phyloP scores from a whole-genome alignment of 2,797 vertebrate genomes.

The Dipus sagitta region DNA sequence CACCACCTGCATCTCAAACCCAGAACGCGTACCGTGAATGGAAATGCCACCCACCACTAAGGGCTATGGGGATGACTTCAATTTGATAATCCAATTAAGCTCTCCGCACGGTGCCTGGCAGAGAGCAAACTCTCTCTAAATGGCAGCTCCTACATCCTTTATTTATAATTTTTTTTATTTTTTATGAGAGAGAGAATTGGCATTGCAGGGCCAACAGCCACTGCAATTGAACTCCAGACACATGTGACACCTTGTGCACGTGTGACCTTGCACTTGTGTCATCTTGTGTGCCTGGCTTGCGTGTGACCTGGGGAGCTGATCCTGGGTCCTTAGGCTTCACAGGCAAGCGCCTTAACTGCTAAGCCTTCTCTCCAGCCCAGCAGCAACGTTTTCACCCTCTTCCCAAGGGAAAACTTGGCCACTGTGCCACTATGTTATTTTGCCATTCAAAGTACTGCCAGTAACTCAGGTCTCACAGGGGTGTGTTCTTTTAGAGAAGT shows the following conservation, averaged over 20 bases:
- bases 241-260: too few relatives aligned
- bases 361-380: too few relatives aligned
- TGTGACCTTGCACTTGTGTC: too few relatives aligned
- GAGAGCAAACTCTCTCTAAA: neutral
- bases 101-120: neutral
- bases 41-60: neutral
- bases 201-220: too few relatives aligned
- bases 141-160: neutral
- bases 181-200: too few relatives aligned
- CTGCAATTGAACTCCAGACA: too few relatives aligned
- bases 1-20: neutral
- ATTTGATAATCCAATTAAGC: constrained; percentile 12
- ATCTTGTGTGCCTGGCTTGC: too few relatives aligned
- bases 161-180: too few relatives aligned
- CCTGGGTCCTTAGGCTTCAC: too few relatives aligned
- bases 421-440: neutral
- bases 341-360: too few relatives aligned
- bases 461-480: neutral
- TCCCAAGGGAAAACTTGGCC: neutral
- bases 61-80: neutral
- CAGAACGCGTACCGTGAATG: neutral
- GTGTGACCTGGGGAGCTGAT: too few relatives aligned
- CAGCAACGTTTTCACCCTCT: neutral
- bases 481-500: constrained; percentile 34
- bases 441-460: neutral